phyloP scores from a whole-genome alignment of 2,888 invertebrate genomes.

The Chironomus riparius region DNA sequence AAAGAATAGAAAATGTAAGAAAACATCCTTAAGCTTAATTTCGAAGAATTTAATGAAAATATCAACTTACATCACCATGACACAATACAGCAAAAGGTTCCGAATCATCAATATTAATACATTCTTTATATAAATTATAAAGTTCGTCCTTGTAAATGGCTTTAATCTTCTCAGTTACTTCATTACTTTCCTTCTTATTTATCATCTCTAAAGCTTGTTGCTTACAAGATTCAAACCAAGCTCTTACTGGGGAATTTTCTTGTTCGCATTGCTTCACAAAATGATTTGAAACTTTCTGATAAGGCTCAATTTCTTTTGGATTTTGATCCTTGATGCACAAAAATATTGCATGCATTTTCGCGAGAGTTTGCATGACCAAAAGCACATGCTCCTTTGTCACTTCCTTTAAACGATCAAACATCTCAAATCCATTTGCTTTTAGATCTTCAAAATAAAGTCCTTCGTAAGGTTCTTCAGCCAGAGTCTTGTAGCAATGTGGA shows the following conservation, averaged over 20 bases:
- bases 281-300: slow-evolving; percentile 33
- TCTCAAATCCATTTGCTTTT: slow-evolving; percentile 37
- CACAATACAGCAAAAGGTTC: slow-evolving; percentile 38
- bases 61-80: slow-evolving; percentile 35
- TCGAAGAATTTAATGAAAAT: background rate
- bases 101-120: slow-evolving; percentile 32
- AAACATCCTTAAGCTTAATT: background rate
- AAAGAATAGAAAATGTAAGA: background rate
- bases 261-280: slow-evolving; percentile 33
- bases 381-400: slow-evolving; percentile 39
- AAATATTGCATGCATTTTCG: slow-evolving; percentile 45
- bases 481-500: slow-evolving; percentile 32
- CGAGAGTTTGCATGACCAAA: slow-evolving; percentile 41
- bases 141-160: slow-evolving; percentile 29
- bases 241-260: slow-evolving; percentile 29
- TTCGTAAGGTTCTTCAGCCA: slow-evolving; percentile 38
- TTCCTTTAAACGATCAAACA: slow-evolving; percentile 42
- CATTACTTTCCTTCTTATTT: slow-evolving; percentile 30
- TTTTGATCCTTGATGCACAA: slow-evolving; percentile 39
- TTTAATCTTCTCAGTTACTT: slow-evolving; percentile 30
- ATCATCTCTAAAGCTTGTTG: background rate
- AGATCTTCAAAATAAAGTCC: slow-evolving; percentile 46
- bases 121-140: background rate
- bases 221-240: slow-evolving; percentile 34
- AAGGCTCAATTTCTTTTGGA: slow-evolving; percentile 32